phyloP scores from a whole-genome alignment of 2,113 vertebrate species.

The Steatornis caripensis region DNA sequence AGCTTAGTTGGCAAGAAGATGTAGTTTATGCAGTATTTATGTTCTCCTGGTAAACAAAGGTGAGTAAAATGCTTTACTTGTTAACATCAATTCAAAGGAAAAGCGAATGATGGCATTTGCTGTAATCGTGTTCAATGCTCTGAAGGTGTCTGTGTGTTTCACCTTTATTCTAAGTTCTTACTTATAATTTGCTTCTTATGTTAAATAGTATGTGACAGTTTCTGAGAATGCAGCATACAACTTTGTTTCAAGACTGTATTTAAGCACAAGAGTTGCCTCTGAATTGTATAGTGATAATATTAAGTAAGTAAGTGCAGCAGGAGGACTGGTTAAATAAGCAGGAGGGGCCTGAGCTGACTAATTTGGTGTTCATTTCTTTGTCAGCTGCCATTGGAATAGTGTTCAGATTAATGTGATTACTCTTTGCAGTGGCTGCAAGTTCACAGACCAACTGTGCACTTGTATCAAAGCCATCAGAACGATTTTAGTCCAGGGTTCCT shows the following conservation, averaged over 20 bases:
- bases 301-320: neutral
- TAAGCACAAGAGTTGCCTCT: neutral
- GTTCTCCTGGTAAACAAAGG: constrained; percentile 36
- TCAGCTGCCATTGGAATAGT: constrained; percentile 20
- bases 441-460: constrained; percentile 47
- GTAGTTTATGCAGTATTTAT: constrained; percentile 57
- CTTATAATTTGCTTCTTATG: neutral
- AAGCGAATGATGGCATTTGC: neutral
- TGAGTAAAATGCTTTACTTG: constrained; percentile 36
- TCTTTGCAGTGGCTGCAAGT: neutral
- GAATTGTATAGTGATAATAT: neutral
- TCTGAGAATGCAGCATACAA: neutral
- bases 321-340: constrained; percentile 5
- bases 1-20: constrained; percentile 17
- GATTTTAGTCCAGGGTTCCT: constrained; percentile 34
- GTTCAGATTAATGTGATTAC: constrained; percentile 23
- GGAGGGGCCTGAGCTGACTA: neutral
- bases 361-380: constrained; percentile 28
- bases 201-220: neutral
- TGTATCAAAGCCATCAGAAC: constrained; percentile 36
- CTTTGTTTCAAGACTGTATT: neutral
- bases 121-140: constrained; percentile 9
- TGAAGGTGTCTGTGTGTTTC: neutral
- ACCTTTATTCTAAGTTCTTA: neutral
- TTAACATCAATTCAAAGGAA: constrained; percentile 28